Evolutionary conservation across 2,888 invertebrate species (phyloP).

Genomic region (Eilema griseolum): DNA sequence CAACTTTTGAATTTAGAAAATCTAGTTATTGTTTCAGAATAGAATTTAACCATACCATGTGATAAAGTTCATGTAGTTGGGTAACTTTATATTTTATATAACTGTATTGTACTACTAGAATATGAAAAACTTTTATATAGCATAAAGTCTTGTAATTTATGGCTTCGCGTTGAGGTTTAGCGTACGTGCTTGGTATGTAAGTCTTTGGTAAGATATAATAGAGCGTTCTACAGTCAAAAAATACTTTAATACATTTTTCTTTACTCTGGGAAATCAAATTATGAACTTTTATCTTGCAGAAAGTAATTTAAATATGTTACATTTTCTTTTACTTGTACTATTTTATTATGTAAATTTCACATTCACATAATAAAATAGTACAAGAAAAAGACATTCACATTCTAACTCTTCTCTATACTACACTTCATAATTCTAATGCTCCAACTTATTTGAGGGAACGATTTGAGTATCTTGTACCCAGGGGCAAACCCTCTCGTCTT

Average conservation of each 20-base stretch:
- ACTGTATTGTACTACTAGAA: background rate
- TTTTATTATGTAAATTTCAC: background rate
- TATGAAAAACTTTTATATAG: background rate
- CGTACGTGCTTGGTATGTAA: background rate
- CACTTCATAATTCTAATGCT: too few relatives aligned
- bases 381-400: too few relatives aligned
- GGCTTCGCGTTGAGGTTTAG: background rate
- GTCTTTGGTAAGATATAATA: background rate
- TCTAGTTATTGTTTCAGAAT: background rate
- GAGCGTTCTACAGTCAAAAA: background rate
- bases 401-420: too few relatives aligned
- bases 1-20: background rate
- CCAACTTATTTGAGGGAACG: too few relatives aligned
- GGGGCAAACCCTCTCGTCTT: too few relatives aligned
- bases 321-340: too few relatives aligned
- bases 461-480: too few relatives aligned
- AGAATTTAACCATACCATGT: background rate
- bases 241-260: background rate
- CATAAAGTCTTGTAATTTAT: background rate
- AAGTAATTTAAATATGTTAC: background rate
- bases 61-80: background rate
- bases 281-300: background rate
- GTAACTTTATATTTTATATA: background rate
- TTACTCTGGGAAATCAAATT: background rate
- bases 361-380: too few relatives aligned